A percentile compares a stretch with the other conserved stretches of the same genome.
Conservation (phyloP, 2,113 vertebrate genomes). For the Arvicanthis niloticus region DNA sequence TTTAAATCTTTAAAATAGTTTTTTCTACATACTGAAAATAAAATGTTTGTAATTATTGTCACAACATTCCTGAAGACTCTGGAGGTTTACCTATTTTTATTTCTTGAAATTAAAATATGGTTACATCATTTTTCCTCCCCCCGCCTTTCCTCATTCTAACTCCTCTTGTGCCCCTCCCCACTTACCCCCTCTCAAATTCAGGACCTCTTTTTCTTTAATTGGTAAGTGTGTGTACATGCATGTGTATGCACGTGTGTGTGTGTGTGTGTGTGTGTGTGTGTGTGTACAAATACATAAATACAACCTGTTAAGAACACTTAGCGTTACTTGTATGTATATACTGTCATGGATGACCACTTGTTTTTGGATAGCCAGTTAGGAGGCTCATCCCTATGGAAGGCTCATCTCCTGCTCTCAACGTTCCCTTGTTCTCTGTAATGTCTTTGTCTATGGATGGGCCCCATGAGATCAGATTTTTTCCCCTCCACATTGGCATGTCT, state of each 20-base stretch:
- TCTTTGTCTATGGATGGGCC: neutral
- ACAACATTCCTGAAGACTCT: neutral
- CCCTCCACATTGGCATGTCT: neutral
- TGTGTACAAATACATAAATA: neutral
- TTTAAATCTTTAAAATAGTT: slow-evolving; percentile 37
- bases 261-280: neutral
- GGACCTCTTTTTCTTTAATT: neutral
- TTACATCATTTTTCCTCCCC: neutral
- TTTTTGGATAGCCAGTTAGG: neutral
- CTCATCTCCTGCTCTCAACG: neutral
- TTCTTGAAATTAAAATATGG: neutral
- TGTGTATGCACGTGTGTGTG: neutral
- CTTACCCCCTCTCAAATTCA: neutral
- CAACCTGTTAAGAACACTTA: neutral
- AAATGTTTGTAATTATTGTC: slow-evolving; percentile 26
- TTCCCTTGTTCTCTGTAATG: neutral
- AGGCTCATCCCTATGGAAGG: neutral
- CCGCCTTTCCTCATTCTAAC: neutral
- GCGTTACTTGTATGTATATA: neutral
- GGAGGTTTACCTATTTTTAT: neutral
- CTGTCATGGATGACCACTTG: neutral
- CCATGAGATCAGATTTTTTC: neutral
- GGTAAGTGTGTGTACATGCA: neutral
- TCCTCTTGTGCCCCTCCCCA: neutral
- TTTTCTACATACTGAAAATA: neutral